Base-by-base conservation (phyloP, 2,113 vertebrate genomes). In the Pollachius pollachius region DNA sequence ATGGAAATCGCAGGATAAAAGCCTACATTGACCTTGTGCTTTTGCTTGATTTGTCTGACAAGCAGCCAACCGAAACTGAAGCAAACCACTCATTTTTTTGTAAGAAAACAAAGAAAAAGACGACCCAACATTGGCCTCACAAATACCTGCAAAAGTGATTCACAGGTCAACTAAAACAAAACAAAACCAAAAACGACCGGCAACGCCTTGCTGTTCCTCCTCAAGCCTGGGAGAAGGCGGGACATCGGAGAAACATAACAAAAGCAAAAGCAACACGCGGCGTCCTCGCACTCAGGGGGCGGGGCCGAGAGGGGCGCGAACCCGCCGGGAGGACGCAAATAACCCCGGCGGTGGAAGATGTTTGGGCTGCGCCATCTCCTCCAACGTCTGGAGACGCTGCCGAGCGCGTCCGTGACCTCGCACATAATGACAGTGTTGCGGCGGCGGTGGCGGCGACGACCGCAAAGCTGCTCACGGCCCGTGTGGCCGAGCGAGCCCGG, bases 371-470 rank as follows among this genome's bases (percentile, higher is more conserved):
- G 62, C 58, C 72, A 52, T 73, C 76, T 75, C 80, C 80, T 87
- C 87, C 85, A 76, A 85, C 70, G 87, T 89, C 84, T 82, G 86
- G 70, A 84, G 64, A 84, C 85, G 83, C 82, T 81, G 87, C 88
- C 80, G 74, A 84, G 84, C 80, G 69, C 83, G 79, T 80, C 80
- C 16, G 57, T 59, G 64, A 74, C 67, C 73, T 64, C 62, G 4
- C 30, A 52, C 72, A 72, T 89, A 89, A 89, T 90, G 71, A 87
- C 19, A 88, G 88, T 56, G 65, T 78, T 4, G 79, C 23, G 23
- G 23, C 23, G 30, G 79, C 23, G 23, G 23, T 2, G 30, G 79
- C 70, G 60, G 41, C 9, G 0, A 8, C 15, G 17, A 85, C 86
- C 83, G 37, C 80, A 76, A 80, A 77, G 85, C 15, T 9, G 74